phyloP scores from a whole-genome alignment of 2,113 vertebrate genomes.

The Perca fluviatilis region DNA sequence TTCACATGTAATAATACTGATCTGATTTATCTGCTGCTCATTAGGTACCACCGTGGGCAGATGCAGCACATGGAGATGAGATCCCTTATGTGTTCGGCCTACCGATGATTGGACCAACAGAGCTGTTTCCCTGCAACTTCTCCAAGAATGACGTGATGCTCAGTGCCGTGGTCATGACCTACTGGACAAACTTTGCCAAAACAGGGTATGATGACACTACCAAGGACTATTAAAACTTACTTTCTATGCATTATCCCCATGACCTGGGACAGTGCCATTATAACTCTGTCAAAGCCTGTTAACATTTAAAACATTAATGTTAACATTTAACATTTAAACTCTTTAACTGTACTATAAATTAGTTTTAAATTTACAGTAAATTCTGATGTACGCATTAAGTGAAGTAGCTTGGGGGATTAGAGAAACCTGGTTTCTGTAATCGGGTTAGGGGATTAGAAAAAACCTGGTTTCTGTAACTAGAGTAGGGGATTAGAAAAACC shows the following conservation, averaged over 20 bases:
- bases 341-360: not conserved
- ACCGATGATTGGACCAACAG: slow-evolving; percentile 98
- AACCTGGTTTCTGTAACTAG: too few relatives aligned
- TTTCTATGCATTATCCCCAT: not conserved
- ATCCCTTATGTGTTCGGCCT: slow-evolving; percentile 97
- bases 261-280: not conserved
- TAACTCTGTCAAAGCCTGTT: not conserved
- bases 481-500: too few relatives aligned
- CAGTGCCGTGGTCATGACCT: slow-evolving; percentile 99
- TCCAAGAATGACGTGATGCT: slow-evolving; percentile 99
- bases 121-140: slow-evolving; percentile 99
- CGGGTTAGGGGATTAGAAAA: not conserved
- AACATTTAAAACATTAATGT: too few relatives aligned
- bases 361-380: too few relatives aligned
- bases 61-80: slow-evolving; percentile 97
- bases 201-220: slow-evolving; percentile 89
- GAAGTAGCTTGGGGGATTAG: not conserved
- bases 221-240: not conserved
- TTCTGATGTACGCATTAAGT: not conserved
- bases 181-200: slow-evolving; percentile 99
- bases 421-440: not conserved
- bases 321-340: too few relatives aligned
- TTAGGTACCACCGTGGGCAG: slow-evolving; percentile 95
- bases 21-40: slow-evolving; percentile 39
- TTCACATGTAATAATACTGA: slow-evolving; percentile 34